Percentiles rank a stretch among this genome's conserved stretches.
Evolutionary conservation across 2,888 invertebrate genomes (phyloP).

Genomic region (Eustalomyia histrio): DNA sequence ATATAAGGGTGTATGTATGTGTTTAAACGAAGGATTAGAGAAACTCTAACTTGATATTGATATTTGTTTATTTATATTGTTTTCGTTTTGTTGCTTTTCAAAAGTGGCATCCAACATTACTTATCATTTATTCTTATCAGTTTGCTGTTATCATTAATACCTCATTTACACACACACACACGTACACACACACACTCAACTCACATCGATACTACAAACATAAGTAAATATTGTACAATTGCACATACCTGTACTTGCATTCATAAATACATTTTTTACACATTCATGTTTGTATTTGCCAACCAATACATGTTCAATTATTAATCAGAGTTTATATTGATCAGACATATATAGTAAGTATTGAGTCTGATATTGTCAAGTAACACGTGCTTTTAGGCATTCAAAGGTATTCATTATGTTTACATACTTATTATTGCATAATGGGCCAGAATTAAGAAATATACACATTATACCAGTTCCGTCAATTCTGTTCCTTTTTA

Average conservation of each 20-base stretch:
- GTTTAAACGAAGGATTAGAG: slow-evolving; percentile 47
- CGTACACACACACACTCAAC: slow-evolving; percentile 17
- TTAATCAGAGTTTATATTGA: slow-evolving; percentile 27
- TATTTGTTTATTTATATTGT: slow-evolving; percentile 37
- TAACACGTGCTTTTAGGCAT: slow-evolving; percentile 38
- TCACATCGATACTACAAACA: slow-evolving; percentile 13
- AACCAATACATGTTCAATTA: slow-evolving; percentile 1
- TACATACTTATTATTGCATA: neutral
- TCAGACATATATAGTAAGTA: too few species aligned
- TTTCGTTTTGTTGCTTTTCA: slow-evolving; percentile 42
- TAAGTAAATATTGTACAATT: slow-evolving; percentile 9
- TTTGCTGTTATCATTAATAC: slow-evolving; percentile 44
- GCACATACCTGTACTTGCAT: neutral
- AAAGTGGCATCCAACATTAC: slow-evolving; percentile 21
- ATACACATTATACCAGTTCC: too few species aligned
- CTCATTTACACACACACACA: slow-evolving; percentile 26
- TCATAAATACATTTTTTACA: neutral
- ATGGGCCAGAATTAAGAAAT: neutral
- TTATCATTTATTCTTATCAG: slow-evolving; percentile 51
- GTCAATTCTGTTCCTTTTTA: too few species aligned
- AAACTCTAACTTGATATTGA: slow-evolving; percentile 33
- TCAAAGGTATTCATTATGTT: neutral
- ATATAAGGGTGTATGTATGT: neutral
- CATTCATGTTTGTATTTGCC: neutral
- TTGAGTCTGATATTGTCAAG: slow-evolving; percentile 26